A percentile compares a stretch with the other conserved stretches of the same genome.
phyloP scores from a whole-genome alignment of 2,797 vertebrate genomes.

The Spinus pinus region DNA sequence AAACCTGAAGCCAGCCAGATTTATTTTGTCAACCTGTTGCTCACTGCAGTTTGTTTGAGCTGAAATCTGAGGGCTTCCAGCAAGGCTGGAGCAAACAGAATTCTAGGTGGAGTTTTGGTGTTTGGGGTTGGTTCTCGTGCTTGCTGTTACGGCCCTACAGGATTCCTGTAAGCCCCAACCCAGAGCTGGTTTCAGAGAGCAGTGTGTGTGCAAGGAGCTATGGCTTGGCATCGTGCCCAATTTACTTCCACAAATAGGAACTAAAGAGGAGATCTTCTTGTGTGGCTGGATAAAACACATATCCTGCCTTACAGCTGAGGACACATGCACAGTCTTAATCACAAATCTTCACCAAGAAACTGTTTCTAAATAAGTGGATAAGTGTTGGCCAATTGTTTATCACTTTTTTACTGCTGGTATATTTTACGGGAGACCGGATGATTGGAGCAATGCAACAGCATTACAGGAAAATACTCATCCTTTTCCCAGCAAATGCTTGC shows the following conservation, averaged over 20 bases:
- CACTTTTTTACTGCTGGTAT: not conserved
- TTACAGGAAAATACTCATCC: not conserved
- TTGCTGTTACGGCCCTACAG: not conserved
- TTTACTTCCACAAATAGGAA: not conserved
- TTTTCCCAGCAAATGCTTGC: not conserved
- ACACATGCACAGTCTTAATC: not conserved
- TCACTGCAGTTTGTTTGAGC: not conserved
- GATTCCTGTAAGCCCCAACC: not conserved
- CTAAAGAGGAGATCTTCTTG: not conserved
- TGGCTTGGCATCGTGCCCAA: not conserved
- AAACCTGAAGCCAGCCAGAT: not conserved
- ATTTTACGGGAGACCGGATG: not conserved
- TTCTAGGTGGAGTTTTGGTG: not conserved
- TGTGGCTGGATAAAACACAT: not conserved
- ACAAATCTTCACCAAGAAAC: not conserved
- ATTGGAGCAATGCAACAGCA: not conserved
- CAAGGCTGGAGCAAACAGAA: not conserved
- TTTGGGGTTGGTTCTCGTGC: not conserved
- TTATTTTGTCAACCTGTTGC: not conserved
- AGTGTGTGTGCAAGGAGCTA: not conserved
- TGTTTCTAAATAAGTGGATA: constrained; percentile 19
- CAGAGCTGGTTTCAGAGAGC: not conserved
- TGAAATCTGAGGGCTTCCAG: not conserved
- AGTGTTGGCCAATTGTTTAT: constrained; percentile 8
- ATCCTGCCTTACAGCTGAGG: not conserved